Conservation (phyloP, 1,140 invertebrate genomes). For the Trichomalopsis sarcophagae region DNA sequence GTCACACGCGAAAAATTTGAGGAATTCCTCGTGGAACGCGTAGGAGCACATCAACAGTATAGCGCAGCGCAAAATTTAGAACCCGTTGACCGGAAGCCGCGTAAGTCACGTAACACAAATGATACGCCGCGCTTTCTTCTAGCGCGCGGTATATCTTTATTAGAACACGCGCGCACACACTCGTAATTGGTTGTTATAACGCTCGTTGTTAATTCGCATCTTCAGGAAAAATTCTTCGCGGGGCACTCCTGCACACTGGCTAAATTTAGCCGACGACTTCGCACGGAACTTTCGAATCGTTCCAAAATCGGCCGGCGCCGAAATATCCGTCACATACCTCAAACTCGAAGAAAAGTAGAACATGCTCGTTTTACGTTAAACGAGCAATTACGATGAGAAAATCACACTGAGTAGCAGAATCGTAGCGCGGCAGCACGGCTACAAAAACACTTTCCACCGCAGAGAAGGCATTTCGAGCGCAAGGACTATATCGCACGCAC, state of each 20-base stretch:
- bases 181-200: background rate
- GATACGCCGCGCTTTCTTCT: background rate
- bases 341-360: background rate
- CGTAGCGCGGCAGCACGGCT: too few species aligned
- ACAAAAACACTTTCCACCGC: background rate
- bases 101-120: conserved; percentile 13
- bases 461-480: background rate
- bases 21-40: background rate
- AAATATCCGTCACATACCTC: background rate
- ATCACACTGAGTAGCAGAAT: background rate
- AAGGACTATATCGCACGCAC: background rate
- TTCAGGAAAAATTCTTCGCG: too few species aligned
- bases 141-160: background rate
- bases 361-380: background rate
- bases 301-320: too few species aligned
- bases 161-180: background rate
- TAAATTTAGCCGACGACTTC: background rate
- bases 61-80: background rate
- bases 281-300: background rate
- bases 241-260: background rate
- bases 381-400: background rate
- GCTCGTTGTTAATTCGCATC: too few species aligned
- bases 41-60: background rate
- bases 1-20: background rate
- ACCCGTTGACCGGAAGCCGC: background rate